These are phyloP conservation scores for Dicycla oo DNA, from an alignment of 2,888 invertebrate species.

Conservation along the genomic window DNA sequence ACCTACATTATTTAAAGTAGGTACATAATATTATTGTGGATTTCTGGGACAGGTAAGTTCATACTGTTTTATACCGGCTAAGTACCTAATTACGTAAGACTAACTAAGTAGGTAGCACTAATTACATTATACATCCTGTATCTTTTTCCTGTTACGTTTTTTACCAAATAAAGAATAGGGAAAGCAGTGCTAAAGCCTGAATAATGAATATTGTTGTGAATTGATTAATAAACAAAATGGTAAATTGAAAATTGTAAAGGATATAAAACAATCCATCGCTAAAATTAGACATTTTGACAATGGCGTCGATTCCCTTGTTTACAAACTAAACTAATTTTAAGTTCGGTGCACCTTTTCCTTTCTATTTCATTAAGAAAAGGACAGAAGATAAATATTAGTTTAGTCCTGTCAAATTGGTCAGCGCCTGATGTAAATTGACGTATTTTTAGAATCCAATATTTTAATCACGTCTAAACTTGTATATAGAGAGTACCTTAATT, in stretches of 20 bases:
- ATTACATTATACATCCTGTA: background rate
- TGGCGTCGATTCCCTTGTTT: no score
- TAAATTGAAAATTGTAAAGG: background rate
- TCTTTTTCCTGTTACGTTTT: background rate
- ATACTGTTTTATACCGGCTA: background rate
- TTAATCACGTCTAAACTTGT: no score
- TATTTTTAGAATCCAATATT: no score
- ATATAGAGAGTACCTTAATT: no score
- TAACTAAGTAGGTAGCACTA: background rate
- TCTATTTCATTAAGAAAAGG: no score
- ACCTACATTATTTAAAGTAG: constrained; percentile 42
- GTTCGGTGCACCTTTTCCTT: no score
- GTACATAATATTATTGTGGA: constrained; percentile 14
- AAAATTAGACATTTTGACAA: constrained; percentile 17
- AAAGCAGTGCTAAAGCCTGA: background rate
- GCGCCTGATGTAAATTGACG: no score
- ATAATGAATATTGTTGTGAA: background rate
- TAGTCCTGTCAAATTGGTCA: no score
- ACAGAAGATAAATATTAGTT: no score
- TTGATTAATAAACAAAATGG: background rate
- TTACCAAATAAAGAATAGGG: no score
- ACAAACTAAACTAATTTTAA: no score
- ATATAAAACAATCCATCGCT: background rate
- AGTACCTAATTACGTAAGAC: background rate
- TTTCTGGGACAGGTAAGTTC: constrained; percentile 3